phyloP scores from a whole-genome alignment of 2,797 vertebrate species.

The Triplophysa bombifrons region DNA sequence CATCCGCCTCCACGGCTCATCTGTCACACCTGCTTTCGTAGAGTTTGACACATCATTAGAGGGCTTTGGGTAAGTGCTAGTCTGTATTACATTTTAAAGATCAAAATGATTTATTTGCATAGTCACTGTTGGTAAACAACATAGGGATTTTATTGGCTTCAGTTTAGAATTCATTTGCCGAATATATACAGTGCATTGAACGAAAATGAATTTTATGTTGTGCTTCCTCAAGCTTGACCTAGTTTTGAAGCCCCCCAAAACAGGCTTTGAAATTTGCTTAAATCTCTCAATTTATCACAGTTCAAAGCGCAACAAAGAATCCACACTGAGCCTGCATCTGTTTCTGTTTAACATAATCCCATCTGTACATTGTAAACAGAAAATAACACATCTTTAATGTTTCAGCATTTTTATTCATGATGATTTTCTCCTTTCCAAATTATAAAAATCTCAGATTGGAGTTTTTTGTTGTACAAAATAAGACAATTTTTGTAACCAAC shows the following conservation, averaged over 20 bases:
- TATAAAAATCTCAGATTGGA: slow-evolving; percentile 16
- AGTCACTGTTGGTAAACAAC: slow-evolving; percentile 12
- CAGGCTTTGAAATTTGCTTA: slow-evolving; percentile 30
- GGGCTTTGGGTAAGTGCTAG: slow-evolving; percentile 88
- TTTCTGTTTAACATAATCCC: slow-evolving; percentile 34
- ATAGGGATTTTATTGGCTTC: slow-evolving; percentile 13
- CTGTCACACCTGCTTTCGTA: slow-evolving; percentile 91
- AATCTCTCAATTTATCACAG: slow-evolving; percentile 35
- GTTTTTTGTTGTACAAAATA: background rate
- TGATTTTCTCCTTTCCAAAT: slow-evolving; percentile 26
- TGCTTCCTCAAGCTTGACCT: slow-evolving; percentile 28
- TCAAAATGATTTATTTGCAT: slow-evolving; percentile 5
- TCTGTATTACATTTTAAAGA: slow-evolving; percentile 14
- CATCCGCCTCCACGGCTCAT: slow-evolving; percentile 94
- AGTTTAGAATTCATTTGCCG: slow-evolving; percentile 18
- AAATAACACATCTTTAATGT: slow-evolving; percentile 43
- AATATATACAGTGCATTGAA: slow-evolving; percentile 1
- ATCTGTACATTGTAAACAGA: slow-evolving; percentile 22
- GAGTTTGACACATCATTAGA: slow-evolving; percentile 96
- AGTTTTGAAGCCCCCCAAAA: slow-evolving; percentile 36
- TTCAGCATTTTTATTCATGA: slow-evolving; percentile 41
- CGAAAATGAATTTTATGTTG: slow-evolving; percentile 14
- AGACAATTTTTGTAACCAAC: slow-evolving; percentile 8
- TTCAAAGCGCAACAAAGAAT: slow-evolving; percentile 41
- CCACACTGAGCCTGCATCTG: slow-evolving; percentile 36